Evolutionary conservation across 2,113 vertebrate species (phyloP).

Genomic region (Tursiops truncatus): DNA sequence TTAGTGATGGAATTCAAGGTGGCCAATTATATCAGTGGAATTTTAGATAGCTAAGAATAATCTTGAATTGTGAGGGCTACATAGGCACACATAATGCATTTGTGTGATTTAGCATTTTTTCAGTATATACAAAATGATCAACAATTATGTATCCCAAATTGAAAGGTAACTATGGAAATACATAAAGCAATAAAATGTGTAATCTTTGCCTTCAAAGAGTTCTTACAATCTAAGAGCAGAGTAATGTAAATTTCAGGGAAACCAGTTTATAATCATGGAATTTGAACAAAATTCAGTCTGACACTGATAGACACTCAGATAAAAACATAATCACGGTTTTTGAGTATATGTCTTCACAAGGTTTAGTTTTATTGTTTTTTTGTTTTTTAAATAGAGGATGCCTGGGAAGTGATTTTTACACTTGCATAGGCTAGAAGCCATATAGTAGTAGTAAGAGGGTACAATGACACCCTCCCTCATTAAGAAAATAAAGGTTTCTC

Average conservation of each 20-base stretch:
- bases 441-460: neutral
- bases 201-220: neutral
- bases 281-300: neutral
- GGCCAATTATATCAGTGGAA: neutral
- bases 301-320: neutral
- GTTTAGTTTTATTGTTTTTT: neutral
- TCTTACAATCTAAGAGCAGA: neutral
- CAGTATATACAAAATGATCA: neutral
- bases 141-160: neutral
- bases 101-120: neutral
- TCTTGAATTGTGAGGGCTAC: neutral
- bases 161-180: neutral
- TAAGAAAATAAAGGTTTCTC: neutral
- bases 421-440: neutral
- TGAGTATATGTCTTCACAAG: neutral
- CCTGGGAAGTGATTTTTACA: neutral
- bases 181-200: neutral
- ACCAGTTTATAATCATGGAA: neutral
- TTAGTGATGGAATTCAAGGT: neutral
- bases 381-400: neutral
- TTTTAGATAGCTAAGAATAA: neutral
- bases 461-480: neutral
- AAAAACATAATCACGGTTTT: neutral
- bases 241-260: neutral
- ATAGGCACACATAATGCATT: neutral